Percentiles rank a stretch among this genome's conserved stretches.
These are phyloP conservation scores for Phasianus colchicus DNA, from an alignment of 2,113 vertebrate species.

Conservation along the genomic window DNA sequence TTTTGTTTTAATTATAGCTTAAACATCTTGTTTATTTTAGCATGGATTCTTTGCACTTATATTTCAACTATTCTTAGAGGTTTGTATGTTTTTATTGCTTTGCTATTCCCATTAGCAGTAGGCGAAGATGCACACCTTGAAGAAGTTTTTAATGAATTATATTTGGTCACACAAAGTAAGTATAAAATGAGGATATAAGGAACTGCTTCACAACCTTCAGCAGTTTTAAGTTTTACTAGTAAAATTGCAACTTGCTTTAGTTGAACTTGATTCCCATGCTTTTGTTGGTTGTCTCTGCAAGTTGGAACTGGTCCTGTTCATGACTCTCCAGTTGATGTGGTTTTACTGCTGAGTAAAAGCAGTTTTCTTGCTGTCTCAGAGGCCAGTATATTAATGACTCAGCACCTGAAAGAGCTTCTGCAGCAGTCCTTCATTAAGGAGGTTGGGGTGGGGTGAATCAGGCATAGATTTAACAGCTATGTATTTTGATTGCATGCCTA, in stretches of 20 bases:
- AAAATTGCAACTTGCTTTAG: not conserved
- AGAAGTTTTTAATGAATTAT: constrained; percentile 31
- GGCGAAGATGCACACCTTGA: not conserved
- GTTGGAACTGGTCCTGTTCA: not conserved
- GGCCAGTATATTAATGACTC: not conserved
- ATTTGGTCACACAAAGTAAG: not conserved
- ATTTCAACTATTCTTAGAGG: not conserved
- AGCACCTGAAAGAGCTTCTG: not conserved
- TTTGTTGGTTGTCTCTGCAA: not conserved
- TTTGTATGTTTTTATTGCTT: not conserved
- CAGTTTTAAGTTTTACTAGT: not conserved
- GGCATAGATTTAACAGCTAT: not conserved
- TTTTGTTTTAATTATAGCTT: not conserved
- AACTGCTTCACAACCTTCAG: not conserved
- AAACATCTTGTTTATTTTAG: not conserved
- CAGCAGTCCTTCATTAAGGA: not conserved
- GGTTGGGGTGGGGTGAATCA: not conserved
- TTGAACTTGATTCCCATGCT: not conserved
- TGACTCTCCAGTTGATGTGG: not conserved
- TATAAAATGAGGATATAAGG: not conserved
- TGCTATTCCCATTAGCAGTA: not conserved
- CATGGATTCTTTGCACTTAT: not conserved
- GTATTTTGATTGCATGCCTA: not conserved
- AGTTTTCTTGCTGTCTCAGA: not conserved
- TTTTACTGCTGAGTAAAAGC: not conserved